Base-by-base conservation (phyloP, 1,140 invertebrate genomes). In the Xylocopa sonorina region DNA sequence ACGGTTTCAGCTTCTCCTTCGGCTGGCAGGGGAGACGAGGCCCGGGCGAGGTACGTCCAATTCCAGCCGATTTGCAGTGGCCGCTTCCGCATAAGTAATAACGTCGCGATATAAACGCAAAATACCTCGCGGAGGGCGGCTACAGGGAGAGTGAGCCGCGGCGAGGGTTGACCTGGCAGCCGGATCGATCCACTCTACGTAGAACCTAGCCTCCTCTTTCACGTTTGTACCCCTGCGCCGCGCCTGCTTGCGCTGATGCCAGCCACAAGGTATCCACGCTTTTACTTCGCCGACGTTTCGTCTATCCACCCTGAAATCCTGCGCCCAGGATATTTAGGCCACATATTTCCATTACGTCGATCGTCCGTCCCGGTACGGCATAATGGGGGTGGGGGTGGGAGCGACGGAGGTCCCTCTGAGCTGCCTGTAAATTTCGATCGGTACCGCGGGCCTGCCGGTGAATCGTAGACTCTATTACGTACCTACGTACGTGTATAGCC, bases 161-260 rank as follows among this genome's bases (percentile, higher is more conserved):
- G 78, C 63, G 84, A 85, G 84, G 87, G 87, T 88, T 87, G 87
- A 88, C 87, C 87, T 88, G 87, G 84, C 82, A 88, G 80, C 79
- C 85, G 87, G 85, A 88, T 88, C 87, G 87, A 88, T 86, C 84
- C 84, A 78, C 78, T 78, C 77, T 83, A 78, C 69, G 84, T 78
- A 71, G 66, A 82, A 83, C 84, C 84, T 88, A 84, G 80, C 84
- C 78, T 86, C 85, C 84, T 86, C 85, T 86, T 86, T 86, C 84
- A 73, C 83, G 80, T 82, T 85, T 75, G 71, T 82, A 58, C 75
- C 71, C 82, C 77, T 77, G 84, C 81, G 78, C 84, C 77, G 85
- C 85, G 85, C 83, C 81, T 85, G 86, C 80, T 83, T 88, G 83
- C 75, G 75, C 85, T 81, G 75, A 83, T 85, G 86, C 83, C 85